Evolutionary conservation across 2,113 vertebrate species (phyloP), one percentile per base, ranked within the genome.

Genomic region (Pluvialis apricaria): DNA sequence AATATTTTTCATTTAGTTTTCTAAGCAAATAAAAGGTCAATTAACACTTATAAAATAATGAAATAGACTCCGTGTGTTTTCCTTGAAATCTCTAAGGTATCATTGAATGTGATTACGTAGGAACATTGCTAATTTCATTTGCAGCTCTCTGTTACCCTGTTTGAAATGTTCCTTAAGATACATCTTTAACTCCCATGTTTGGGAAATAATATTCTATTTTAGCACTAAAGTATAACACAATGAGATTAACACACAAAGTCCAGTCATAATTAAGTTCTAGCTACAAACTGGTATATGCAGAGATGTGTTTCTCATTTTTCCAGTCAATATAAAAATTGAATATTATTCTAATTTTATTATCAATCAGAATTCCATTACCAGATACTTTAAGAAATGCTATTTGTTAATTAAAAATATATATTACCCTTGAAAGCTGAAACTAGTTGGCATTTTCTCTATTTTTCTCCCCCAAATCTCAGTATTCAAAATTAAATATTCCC

Each of bases 41-140:
- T 89, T 94, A 91, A 90, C 44, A 76, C 31, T 70, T 71, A 36
- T 14, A 76, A 81, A 96, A 91, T 82, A 88, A 93, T 92, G 31
- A 54, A 93, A 78, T 13, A 3, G 10, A 72, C 28, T 94, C 40
- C 34, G 16, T 47, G 36, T 77, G 51, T 83, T 40, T 86, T 71
- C 44, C 47, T 92, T 91, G 52, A 71, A 82, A 68, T 61, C 61
- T 79, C 47, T 68, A 60, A 82, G 29, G 65, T 66, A 76, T 49
- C 65, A 47, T 40, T 83, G 36, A 61, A 68, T 20, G 16, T 51
- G 20, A 88, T 66, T 73, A 86, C 5, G 0, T 52, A 79, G 40
- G 17, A 94, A 71, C 15, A 79, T 6, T 40, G 18, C 2, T 92
- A 81, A 94, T 78, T 91, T 82, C 25, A 78, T 86, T 94, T 93